These are phyloP conservation scores for Pogonomyrmex californicus DNA, from an alignment of 1,140 invertebrate species.

Conservation along the genomic window DNA sequence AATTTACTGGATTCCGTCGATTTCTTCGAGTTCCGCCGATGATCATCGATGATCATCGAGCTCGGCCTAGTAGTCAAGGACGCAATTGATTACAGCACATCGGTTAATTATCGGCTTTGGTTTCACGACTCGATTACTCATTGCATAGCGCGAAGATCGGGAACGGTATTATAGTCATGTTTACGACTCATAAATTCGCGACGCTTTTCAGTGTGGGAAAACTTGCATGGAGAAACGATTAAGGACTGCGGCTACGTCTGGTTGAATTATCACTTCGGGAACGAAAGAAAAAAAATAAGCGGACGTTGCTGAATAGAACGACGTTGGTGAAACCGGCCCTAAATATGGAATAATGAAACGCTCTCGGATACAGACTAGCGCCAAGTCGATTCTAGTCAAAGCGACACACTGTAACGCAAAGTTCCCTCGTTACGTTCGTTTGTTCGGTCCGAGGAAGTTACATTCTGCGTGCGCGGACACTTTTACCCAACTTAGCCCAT, in stretches of 20 bases:
- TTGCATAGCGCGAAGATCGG: slow-evolving; percentile 35
- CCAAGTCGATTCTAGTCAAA: slow-evolving; percentile 16
- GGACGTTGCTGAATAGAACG: not conserved
- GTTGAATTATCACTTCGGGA: slow-evolving; percentile 22
- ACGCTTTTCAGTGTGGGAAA: slow-evolving; percentile 9
- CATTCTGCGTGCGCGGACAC: slow-evolving; percentile 35
- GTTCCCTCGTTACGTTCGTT: slow-evolving; percentile 56
- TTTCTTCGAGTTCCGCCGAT: slow-evolving; percentile 13
- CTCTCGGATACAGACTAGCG: not conserved
- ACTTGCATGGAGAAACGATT: not conserved
- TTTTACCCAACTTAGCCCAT: slow-evolving; percentile 28
- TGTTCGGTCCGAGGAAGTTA: slow-evolving; percentile 45
- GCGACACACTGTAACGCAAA: slow-evolving; percentile 32
- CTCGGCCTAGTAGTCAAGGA: slow-evolving; percentile 37
- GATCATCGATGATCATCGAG: slow-evolving; percentile 6
- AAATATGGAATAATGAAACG: slow-evolving; percentile 35
- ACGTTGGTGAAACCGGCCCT: not conserved
- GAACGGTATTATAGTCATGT: slow-evolving; percentile 28
- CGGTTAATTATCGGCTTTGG: slow-evolving; percentile 45
- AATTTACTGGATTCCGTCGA: slow-evolving; percentile 21
- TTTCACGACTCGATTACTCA: slow-evolving; percentile 48
- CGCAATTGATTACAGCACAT: slow-evolving; percentile 37
- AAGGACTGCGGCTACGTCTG: not conserved
- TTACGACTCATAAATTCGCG: slow-evolving; percentile 47
- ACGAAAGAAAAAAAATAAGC: not conserved